These are phyloP conservation scores for Oreochromis tanganicae DNA, from an alignment of 2,113 vertebrate genomes.

Conservation along the genomic window DNA sequence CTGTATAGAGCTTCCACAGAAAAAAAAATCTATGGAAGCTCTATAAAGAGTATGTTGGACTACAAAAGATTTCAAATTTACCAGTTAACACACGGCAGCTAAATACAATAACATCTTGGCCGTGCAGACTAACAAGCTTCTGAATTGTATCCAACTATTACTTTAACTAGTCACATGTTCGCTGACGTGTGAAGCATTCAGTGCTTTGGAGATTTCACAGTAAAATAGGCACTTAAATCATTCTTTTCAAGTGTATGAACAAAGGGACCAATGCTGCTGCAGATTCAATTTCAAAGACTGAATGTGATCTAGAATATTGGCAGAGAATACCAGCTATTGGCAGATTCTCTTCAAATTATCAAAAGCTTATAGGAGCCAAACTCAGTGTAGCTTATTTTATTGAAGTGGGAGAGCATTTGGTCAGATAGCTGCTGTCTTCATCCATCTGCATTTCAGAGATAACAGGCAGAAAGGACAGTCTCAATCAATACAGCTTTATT, in stretches of 20 bases:
- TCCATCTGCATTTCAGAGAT: conserved; percentile 11
- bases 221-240: background rate
- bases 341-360: background rate
- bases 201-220: background rate
- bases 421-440: background rate
- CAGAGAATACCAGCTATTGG: background rate
- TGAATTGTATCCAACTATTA: background rate
- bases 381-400: background rate
- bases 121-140: background rate
- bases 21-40: background rate
- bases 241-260: background rate
- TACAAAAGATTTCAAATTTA: background rate
- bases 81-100: background rate
- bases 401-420: background rate
- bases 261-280: background rate
- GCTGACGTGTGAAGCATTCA: background rate
- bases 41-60: background rate
- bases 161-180: background rate
- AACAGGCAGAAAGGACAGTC: background rate
- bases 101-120: background rate
- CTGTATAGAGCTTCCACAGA: background rate
- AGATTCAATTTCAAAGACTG: background rate
- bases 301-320: background rate
- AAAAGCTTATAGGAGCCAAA: background rate
- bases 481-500: background rate